Conservation (phyloP, 1,140 invertebrate genomes). For the Telenomus remus region DNA sequence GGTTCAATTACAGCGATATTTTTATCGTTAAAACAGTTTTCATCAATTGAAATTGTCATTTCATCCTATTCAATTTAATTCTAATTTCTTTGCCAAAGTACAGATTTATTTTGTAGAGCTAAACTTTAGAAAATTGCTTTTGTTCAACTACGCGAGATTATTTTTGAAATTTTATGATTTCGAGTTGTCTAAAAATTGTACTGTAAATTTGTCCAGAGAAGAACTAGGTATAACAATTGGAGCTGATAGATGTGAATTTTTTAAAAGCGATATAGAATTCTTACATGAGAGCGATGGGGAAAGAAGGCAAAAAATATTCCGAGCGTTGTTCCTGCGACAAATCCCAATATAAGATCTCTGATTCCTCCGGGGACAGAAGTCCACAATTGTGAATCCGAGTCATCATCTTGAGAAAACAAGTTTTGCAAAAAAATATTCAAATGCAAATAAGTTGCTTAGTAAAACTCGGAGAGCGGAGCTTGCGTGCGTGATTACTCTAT, state of each 20-base stretch:
- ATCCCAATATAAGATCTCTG: constrained; percentile 64
- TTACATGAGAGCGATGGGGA: constrained; percentile 69
- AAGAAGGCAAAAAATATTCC: constrained; percentile 68
- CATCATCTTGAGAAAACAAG: constrained; percentile 26
- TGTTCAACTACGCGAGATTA: too few relatives aligned
- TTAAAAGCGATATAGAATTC: constrained; percentile 28
- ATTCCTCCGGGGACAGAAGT: constrained; percentile 62
- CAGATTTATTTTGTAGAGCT: too few relatives aligned
- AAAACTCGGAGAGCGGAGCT: background rate
- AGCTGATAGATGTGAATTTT: background rate
- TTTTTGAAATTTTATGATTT: too few relatives aligned
- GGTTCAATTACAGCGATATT: too few relatives aligned
- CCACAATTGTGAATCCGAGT: constrained; percentile 60
- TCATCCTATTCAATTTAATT: background rate
- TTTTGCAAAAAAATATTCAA: constrained; percentile 3
- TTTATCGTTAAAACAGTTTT: too few relatives aligned
- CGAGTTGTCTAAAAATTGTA: too few relatives aligned
- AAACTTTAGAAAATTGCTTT: too few relatives aligned
- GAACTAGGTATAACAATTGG: too few relatives aligned
- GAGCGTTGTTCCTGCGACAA: constrained; percentile 57
- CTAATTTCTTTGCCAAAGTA: background rate
- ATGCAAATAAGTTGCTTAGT: constrained; percentile 1
- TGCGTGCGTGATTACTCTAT: background rate
- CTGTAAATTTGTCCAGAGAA: too few relatives aligned
- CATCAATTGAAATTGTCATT: too few relatives aligned